Conservation (phyloP, 2,797 vertebrate genomes). For the Vultur gryphus region DNA sequence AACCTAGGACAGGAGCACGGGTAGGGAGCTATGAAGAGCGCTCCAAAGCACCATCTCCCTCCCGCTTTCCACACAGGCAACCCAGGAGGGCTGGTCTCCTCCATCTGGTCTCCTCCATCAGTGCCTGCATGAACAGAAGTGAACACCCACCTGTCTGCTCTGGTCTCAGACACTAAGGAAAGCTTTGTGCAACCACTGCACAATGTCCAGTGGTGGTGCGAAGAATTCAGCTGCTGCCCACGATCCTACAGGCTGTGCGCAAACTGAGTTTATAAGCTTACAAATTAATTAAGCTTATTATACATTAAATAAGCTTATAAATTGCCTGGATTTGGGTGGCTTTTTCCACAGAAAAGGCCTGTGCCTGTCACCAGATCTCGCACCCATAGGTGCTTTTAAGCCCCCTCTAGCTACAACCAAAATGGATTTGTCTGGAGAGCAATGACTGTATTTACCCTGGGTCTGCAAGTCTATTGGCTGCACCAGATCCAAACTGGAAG, state of each 20-base stretch:
- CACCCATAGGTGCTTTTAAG: neutral
- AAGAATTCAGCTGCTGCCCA: neutral
- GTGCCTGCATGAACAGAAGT: neutral
- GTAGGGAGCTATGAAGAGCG: neutral
- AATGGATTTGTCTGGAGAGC: neutral
- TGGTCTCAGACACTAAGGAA: neutral
- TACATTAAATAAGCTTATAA: neutral
- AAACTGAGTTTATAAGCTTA: neutral
- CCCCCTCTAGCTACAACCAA: neutral
- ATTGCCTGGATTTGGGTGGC: neutral
- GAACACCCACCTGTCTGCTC: neutral
- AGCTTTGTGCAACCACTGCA: neutral
- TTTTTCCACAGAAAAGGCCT: neutral
- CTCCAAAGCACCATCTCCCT: neutral
- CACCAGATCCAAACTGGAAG: neutral
- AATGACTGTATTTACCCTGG: fast-evolving
- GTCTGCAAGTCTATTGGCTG: neutral
- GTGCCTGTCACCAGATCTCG: neutral
- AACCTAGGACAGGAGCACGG: neutral
- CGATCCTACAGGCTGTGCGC: fast-evolving
- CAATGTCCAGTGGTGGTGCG: fast-evolving
- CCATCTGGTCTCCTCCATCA: neutral
- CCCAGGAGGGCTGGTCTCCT: neutral
- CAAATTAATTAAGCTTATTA: neutral
- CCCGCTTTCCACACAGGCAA: neutral